Conservation (phyloP, 2,113 vertebrate genomes). For the Ascaphus truei region DNA sequence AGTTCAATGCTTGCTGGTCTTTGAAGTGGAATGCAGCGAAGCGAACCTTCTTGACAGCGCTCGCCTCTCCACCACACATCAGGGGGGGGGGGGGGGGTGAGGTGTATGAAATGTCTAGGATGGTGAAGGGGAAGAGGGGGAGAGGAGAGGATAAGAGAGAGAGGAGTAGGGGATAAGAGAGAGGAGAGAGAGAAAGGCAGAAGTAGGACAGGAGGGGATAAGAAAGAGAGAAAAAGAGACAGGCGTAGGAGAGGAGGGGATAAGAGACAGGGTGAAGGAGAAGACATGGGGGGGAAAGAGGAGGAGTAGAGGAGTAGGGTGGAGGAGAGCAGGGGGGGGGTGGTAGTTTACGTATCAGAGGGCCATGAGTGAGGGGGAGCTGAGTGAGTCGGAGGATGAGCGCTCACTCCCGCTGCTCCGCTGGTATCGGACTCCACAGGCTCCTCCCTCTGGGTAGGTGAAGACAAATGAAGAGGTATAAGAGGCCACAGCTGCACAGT, state of each 20-base stretch:
- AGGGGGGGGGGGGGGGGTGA: neutral
- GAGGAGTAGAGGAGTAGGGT: neutral
- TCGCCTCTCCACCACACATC: neutral
- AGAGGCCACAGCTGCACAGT: constrained; percentile 57
- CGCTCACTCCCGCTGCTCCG: constrained; percentile 94
- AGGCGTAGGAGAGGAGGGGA: neutral
- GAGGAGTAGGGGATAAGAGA: neutral
- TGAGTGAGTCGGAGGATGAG: constrained; percentile 90
- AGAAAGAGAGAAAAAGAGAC: neutral
- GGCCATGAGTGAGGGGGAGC: constrained; percentile 90
- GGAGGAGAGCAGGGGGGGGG: neutral
- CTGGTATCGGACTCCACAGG: constrained; percentile 86
- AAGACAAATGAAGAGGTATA: constrained; percentile 98
- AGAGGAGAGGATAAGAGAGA: neutral
- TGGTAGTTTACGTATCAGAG: constrained; percentile 68
- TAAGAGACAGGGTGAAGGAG: neutral
- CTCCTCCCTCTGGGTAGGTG: constrained; percentile 95
- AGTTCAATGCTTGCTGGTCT: neutral
- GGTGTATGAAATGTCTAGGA: neutral
- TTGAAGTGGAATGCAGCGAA: constrained; percentile 16
- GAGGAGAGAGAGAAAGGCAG: neutral
- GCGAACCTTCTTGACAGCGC: constrained; percentile 2
- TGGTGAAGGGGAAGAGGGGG: neutral
- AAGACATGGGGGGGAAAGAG: neutral
- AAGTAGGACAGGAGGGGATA: neutral